Conservation (phyloP, 2,888 invertebrate genomes). For the Ophioninae sp. region DNA sequence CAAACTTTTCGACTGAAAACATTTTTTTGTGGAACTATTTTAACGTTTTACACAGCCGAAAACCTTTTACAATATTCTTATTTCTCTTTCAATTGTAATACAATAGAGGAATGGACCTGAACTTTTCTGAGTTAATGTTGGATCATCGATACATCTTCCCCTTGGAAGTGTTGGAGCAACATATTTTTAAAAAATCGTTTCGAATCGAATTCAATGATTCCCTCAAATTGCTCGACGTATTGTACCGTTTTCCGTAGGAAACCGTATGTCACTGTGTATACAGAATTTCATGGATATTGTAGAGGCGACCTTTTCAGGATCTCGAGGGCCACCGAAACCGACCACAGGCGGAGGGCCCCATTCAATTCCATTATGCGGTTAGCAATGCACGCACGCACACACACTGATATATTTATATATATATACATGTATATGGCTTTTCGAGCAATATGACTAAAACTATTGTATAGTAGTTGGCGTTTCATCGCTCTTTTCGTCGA, state of each 20-base stretch:
- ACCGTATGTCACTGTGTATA: background rate
- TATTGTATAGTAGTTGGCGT: slow-evolving; percentile 32
- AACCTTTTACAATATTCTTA: too few species aligned
- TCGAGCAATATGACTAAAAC: slow-evolving; percentile 34
- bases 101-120: too few species aligned
- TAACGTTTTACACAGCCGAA: too few species aligned
- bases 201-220: background rate
- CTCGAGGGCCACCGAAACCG: slow-evolving; percentile 43
- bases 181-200: background rate
- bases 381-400: background rate
- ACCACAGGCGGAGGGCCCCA: slow-evolving; percentile 56
- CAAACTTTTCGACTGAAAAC: too few species aligned
- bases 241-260: background rate
- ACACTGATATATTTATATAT: background rate
- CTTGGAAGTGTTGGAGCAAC: background rate
- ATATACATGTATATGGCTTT: slow-evolving; percentile 21
- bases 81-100: too few species aligned
- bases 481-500: slow-evolving; percentile 37
- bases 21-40: too few species aligned
- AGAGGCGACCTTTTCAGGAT: slow-evolving; percentile 42
- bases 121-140: too few species aligned
- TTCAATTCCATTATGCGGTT: slow-evolving; percentile 63
- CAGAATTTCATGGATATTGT: slow-evolving; percentile 14
- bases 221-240: slow-evolving; percentile 8
- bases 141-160: too few species aligned